These are phyloP conservation scores for Bucorvus abyssinicus DNA, from an alignment of 2,797 vertebrate species.

Conservation along the genomic window DNA sequence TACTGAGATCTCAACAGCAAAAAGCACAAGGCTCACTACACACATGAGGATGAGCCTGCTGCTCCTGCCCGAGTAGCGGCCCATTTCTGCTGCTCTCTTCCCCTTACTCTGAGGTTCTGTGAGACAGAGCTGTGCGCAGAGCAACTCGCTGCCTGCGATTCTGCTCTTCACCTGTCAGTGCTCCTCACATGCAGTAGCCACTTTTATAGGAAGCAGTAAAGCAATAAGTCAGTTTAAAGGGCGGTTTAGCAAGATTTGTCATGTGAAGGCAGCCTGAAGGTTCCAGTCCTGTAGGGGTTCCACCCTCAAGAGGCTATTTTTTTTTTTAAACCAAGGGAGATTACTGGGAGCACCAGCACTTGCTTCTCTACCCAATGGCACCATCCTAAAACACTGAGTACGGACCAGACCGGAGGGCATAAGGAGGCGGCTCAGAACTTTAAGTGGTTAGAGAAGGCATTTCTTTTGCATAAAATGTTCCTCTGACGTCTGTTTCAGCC, in stretches of 20 bases:
- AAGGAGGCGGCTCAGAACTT: not conserved
- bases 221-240: conserved; percentile 78
- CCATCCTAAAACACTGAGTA: not conserved
- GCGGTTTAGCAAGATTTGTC: conserved; percentile 63
- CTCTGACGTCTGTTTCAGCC: not conserved
- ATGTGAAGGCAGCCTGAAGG: not conserved
- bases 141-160: not conserved
- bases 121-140: not conserved
- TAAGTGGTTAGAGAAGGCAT: not conserved
- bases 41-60: conserved; percentile 74
- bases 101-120: not conserved
- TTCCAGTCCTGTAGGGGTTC: not conserved
- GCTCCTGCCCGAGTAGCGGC: conserved; percentile 74
- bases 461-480: not conserved
- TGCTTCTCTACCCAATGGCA: not conserved
- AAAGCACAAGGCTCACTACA: conserved; percentile 50
- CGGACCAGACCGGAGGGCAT: not conserved
- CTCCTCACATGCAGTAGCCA: conserved; percentile 49
- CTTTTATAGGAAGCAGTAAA: conserved; percentile 78
- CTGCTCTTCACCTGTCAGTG: conserved; percentile 28
- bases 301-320: not conserved
- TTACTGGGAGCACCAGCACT: not conserved
- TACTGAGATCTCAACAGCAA: conserved; percentile 61
- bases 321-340: not conserved
- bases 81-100: conserved; percentile 57